These are phyloP conservation scores for Rhipidura dahli DNA, from an alignment of 2,113 vertebrate genomes.

Conservation along the genomic window DNA sequence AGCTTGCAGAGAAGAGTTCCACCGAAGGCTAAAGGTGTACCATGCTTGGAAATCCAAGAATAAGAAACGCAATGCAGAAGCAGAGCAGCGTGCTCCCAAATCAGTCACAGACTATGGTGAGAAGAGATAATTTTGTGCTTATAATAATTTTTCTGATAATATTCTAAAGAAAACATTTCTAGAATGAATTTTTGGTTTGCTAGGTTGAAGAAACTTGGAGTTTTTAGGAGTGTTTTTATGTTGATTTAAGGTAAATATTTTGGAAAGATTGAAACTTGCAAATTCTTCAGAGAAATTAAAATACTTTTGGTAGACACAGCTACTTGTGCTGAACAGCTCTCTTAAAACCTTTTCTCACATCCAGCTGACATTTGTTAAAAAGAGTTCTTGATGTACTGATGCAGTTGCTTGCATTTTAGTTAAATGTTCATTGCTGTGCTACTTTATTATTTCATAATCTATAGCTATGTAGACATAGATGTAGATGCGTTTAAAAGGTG, in stretches of 20 bases:
- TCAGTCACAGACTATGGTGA: constrained; percentile 94
- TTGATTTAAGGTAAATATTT: background rate
- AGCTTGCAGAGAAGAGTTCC: constrained; percentile 97
- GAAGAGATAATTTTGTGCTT: background rate
- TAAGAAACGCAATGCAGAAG: constrained; percentile 91
- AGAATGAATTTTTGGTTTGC: background rate
- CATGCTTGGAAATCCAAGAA: constrained; percentile 99
- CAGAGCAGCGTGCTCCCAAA: constrained; percentile 90
- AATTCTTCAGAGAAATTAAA: background rate
- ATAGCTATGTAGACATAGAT: no score
- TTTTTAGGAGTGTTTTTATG: background rate
- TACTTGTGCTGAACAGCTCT: background rate
- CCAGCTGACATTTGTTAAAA: background rate
- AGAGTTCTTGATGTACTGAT: background rate
- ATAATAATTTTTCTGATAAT: background rate
- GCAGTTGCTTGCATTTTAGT: background rate
- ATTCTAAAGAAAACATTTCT: background rate
- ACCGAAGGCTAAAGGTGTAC: constrained; percentile 95
- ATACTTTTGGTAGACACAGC: background rate
- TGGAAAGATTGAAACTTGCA: background rate
- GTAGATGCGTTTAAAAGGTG: background rate
- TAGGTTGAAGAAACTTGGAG: background rate
- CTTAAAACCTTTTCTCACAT: background rate
- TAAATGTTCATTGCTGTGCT: background rate
- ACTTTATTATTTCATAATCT: background rate